phyloP scores from a whole-genome alignment of 2,113 vertebrate species.

The Myotis yumanensis region DNA sequence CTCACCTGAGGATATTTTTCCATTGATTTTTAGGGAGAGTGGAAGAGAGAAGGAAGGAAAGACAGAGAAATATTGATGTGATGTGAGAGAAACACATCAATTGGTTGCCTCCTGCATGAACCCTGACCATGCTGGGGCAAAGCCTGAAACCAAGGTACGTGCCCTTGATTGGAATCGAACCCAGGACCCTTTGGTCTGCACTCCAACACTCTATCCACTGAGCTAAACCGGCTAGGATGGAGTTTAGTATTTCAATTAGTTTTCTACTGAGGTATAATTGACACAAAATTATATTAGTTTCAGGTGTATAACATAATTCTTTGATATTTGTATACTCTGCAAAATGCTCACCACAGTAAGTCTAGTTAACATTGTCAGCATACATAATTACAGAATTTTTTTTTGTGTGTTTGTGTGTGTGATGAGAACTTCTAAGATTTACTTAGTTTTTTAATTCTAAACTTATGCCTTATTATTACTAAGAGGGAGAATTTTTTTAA shows the following conservation, averaged over 20 bases:
- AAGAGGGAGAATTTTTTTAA: neutral
- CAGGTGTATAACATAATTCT: neutral
- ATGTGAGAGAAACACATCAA: too few relatives aligned
- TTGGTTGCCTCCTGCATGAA: too few relatives aligned
- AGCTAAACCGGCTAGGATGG: neutral
- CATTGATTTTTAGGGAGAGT: too few relatives aligned
- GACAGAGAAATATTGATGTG: too few relatives aligned
- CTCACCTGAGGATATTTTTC: too few relatives aligned
- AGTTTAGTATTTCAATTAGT: neutral
- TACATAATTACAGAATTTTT: neutral
- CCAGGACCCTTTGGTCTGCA: too few relatives aligned
- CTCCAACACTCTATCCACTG: too few relatives aligned
- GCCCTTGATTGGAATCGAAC: too few relatives aligned
- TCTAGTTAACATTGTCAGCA: neutral
- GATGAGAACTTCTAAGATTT: neutral
- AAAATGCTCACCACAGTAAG: neutral
- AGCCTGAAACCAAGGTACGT: too few relatives aligned
- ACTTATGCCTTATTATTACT: neutral
- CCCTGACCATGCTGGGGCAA: too few relatives aligned
- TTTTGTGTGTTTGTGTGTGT: neutral
- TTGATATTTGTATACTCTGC: neutral
- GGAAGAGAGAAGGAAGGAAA: too few relatives aligned
- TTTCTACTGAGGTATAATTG: neutral
- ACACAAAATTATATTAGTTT: neutral
- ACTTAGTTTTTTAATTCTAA: neutral